A percentile compares a stretch with the other conserved stretches of the same genome.
Conservation (phyloP, 2,113 vertebrate genomes). For the Setophaga coronata region DNA sequence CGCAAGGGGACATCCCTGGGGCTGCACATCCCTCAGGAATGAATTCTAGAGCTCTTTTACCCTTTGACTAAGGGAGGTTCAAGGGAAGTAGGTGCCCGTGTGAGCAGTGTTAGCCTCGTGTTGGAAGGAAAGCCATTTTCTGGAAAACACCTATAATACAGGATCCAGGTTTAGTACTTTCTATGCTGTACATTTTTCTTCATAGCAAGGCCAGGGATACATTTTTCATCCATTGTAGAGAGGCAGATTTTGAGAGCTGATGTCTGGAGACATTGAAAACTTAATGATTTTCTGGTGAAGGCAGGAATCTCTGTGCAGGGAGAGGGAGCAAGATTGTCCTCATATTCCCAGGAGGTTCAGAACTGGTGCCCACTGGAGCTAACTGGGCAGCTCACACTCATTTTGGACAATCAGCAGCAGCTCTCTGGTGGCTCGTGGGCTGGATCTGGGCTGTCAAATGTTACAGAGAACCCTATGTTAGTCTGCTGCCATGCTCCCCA, state of each 20-base stretch:
- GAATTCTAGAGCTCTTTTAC: not conserved
- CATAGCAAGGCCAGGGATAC: rapidly evolving
- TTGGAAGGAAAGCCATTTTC: not conserved
- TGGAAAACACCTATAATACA: not conserved
- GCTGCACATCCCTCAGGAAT: not conserved
- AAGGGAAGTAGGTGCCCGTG: rapidly evolving
- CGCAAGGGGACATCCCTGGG: not conserved
- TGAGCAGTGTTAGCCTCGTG: rapidly evolving
- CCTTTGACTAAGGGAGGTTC: not conserved
- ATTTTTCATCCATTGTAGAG: not conserved
- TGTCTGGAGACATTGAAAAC: not conserved
- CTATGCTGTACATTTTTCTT: not conserved
- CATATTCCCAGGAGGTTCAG: not conserved
- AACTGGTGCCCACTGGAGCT: not conserved
- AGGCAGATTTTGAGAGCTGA: not conserved
- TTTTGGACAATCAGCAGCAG: not conserved
- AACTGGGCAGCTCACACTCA: not conserved
- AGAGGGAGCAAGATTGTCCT: not conserved
- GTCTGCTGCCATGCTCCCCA: not conserved
- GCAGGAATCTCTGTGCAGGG: not conserved
- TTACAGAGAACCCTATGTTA: not conserved
- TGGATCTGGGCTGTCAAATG: not conserved
- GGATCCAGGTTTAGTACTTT: not conserved
- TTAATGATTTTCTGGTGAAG: not conserved
- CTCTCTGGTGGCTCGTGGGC: rapidly evolving